Evolutionary conservation across 2,113 vertebrate genomes (phyloP).

Genomic region (Chaetorhynchus papuensis): DNA sequence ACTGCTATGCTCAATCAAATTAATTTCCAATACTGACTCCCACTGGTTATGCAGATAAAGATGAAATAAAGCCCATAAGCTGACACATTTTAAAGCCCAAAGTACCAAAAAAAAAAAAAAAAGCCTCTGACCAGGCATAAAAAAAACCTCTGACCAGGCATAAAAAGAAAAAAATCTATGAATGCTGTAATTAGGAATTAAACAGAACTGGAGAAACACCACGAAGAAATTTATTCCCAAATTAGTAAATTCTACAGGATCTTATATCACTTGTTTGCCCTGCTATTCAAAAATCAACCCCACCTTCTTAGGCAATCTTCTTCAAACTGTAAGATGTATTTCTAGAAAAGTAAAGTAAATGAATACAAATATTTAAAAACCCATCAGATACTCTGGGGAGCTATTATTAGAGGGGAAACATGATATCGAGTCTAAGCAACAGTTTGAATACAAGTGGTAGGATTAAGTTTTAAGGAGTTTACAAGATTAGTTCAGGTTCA

Average conservation of each 20-base stretch:
- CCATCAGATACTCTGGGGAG: not conserved
- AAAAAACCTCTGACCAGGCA: not conserved
- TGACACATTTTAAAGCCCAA: not conserved
- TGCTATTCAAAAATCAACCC: not conserved
- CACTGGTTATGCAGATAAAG: not conserved
- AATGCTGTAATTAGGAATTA: not conserved
- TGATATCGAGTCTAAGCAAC: not conserved
- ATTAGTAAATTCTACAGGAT: not conserved
- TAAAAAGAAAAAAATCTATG: not conserved
- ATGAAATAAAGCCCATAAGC: not conserved
- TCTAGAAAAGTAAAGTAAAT: not conserved
- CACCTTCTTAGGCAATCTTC: not conserved
- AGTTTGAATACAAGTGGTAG: not conserved
- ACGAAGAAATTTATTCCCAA: not conserved
- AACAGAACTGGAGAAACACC: not conserved
- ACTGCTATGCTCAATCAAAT: not conserved
- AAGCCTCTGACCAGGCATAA: not conserved
- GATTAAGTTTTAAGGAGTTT: not conserved
- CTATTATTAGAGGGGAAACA: not conserved
- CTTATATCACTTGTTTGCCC: not conserved
- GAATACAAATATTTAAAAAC: not conserved
- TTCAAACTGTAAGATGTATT: not conserved
- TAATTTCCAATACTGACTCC: not conserved
- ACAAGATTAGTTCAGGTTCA: not conserved
- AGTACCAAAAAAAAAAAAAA: not conserved